These are phyloP conservation scores for Tridacna gigas DNA, from an alignment of 2,888 invertebrate species.

Conservation along the genomic window DNA sequence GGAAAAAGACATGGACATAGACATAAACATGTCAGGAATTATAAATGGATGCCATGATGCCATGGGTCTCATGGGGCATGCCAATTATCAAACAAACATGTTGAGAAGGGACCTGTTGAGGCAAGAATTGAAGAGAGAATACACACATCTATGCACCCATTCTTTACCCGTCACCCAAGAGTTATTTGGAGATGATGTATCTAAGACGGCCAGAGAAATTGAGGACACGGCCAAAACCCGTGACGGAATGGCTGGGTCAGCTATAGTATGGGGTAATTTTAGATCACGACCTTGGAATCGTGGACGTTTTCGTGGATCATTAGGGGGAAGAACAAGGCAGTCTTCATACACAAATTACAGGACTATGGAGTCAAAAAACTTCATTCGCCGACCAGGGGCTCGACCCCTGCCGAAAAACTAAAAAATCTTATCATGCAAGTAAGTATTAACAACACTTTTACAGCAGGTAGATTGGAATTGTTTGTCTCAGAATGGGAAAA, in stretches of 20 bases:
- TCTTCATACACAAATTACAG: not conserved
- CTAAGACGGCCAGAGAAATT: constrained; percentile 28
- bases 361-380: not conserved
- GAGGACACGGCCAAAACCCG: constrained; percentile 13
- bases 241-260: not conserved
- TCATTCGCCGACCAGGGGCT: not conserved
- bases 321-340: not conserved
- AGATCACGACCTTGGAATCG: not conserved
- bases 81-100: constrained; percentile 12
- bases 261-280: not conserved
- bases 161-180: constrained; percentile 9
- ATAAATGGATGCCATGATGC: constrained; percentile 16
- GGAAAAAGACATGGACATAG: not conserved
- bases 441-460: not conserved
- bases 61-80: constrained; percentile 17
- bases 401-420: not conserved
- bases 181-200: constrained; percentile 32
- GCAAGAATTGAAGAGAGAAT: constrained; percentile 29
- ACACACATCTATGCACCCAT: constrained; percentile 35
- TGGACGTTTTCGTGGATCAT: not conserved
- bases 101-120: constrained; percentile 22
- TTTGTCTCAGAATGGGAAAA: constrained; percentile 1
- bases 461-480: not conserved
- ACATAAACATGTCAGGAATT: not conserved
- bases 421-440: not conserved